Evolutionary conservation across 2,797 vertebrate genomes (phyloP).

Genomic region (Macrochelys suwanniensis): DNA sequence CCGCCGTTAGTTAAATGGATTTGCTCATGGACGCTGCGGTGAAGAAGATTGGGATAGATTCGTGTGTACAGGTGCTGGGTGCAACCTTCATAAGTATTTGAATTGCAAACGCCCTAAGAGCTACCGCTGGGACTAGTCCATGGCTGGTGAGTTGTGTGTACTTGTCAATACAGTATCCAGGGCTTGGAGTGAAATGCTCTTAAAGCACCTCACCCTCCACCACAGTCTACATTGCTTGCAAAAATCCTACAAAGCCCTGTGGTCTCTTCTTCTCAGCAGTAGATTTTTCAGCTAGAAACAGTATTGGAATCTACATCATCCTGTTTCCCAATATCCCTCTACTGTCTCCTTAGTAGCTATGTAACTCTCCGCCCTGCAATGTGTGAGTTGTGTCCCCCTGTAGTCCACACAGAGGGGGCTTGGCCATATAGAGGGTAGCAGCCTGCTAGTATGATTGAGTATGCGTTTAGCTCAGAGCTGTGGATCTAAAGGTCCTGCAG

Average conservation of each 20-base stretch:
- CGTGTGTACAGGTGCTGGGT: not conserved
- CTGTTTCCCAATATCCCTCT: not conserved
- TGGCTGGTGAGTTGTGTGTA: not conserved
- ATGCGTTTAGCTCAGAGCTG: not conserved
- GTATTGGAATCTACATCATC: not conserved
- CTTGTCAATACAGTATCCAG: not conserved
- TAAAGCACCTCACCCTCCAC: too few species aligned
- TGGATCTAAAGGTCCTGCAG: not conserved
- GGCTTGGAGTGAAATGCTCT: not conserved
- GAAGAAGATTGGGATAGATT: not conserved
- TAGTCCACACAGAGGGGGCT: not conserved
- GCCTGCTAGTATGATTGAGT: not conserved
- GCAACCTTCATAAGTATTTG: not conserved
- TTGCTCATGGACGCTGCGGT: not conserved
- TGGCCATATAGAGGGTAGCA: not conserved
- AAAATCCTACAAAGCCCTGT: not conserved
- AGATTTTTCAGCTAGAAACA: not conserved
- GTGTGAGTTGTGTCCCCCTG: not conserved
- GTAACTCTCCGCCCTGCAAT: too few species aligned
- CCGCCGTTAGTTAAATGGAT: not conserved
- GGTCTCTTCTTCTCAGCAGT: not conserved
- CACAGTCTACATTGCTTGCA: not conserved
- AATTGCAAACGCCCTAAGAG: not conserved
- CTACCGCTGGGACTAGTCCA: not conserved
- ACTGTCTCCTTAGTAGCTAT: not conserved